Evolutionary conservation across 1,140 invertebrate genomes (phyloP), one percentile per base, ranked within the genome.

Genomic region (Eriosoma lanigerum): DNA sequence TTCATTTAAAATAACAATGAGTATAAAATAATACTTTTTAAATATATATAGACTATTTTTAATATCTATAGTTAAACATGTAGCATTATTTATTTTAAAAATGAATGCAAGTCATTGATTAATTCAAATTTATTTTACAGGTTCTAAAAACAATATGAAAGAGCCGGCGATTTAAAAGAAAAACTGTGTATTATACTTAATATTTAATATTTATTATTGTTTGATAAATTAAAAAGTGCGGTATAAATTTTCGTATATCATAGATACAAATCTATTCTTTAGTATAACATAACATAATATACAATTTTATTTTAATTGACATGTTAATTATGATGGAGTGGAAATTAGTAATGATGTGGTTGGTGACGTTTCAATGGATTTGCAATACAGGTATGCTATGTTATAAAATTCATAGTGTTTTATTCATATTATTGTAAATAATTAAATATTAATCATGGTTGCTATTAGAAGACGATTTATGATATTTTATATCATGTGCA

Each of bases 321-420:
- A 70, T 26, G 66, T 70, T 70, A 21, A 17, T 8, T 44, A 66
- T 48, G 15, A 48, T 70, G 66, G 44, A 19, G 15, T 48, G 46
- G 19, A 48, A 70, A 26, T 17, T 76, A 24, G 56, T 48, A 26
- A 8, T 46, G 13, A 26, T 56, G 8, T 46, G 29, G 73, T 48
- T 32, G 54, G 21, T 76, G 73, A 38, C 52, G 21, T 44, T 76
- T 44, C 73, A 76, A 32, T 60, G 73, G 73, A 76, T 76, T 15
- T 76, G 29, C 1, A 24, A 56, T 46, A 44, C 73, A 76, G 73
- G 73, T 76, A 58, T 24, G 54, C 60, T 50, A 44, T 38, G 19
- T 64, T n/a, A 15, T 29, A 29, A 26, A 12, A n/a, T n/a, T n/a
- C n/a, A n/a, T n/a, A n/a, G n/a, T n/a, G n/a, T n/a, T n/a, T n/a